Evolutionary conservation across 2,888 invertebrate genomes (phyloP), one percentile per base, ranked within the genome.

Genomic region (Synergus gifuensis): DNA sequence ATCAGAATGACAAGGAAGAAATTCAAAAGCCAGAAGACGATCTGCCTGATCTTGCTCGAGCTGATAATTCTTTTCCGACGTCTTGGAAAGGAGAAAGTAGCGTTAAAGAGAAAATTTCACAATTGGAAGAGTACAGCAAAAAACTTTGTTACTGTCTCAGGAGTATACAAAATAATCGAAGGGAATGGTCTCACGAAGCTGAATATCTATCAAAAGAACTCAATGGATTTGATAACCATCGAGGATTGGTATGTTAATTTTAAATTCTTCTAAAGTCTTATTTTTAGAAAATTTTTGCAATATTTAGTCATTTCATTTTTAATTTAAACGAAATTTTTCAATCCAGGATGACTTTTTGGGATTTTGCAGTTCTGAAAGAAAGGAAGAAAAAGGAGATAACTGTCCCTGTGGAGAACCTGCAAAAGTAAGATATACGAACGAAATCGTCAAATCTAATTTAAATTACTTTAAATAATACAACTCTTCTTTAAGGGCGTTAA

Each of bases 81-180:
- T 12, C 16, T 69, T 44, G 62, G 28, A 73, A 42, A 77, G 49
- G 67, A 73, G 64, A 58, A 54, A 77, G 63, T n/a, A 67, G 62
- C 12, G 40, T 73, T 36, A 78, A 18, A 44, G 62, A 83, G 44
- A 78, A 73, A 77, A 80, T 84, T 14, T 60, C 66, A 18, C 58
- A 73, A 36, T 58, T 84, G 54, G 80, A 82, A 66, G 79, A 78
- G 11, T 80, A 67, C 46, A 78, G 83, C 22, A 83, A 76, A 58
- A 78, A 80, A 36, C 76, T 84, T 18, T 83, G 81, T 78, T 28
- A 60, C 28, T 79, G 82, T 69, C 76, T 84, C 62, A 69, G 77
- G 58, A 79, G 78, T 60, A 76, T 79, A n/a, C 78, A 76, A 36
- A 84, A 66, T n/a, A 67, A 83, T 40, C 78, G 81, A 16, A 58